These are phyloP conservation scores for Eledone cirrhosa DNA, from an alignment of 2,888 invertebrate genomes.

Conservation along the genomic window DNA sequence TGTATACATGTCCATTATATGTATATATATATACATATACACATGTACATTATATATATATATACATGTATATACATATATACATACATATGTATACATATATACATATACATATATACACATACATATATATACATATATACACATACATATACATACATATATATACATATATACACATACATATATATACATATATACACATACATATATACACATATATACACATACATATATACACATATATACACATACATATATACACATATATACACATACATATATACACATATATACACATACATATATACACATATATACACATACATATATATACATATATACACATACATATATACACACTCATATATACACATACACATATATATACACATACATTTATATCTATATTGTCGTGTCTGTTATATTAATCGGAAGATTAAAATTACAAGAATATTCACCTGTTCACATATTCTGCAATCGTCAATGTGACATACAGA, in stretches of 20 bases:
- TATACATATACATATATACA: too few relatives aligned
- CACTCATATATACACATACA: not conserved
- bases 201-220: not conserved
- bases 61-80: too few relatives aligned
- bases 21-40: not conserved
- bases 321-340: not conserved
- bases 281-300: not conserved
- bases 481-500: too few relatives aligned
- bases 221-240: slow-evolving; percentile 20
- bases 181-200: too few relatives aligned
- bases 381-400: not conserved
- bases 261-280: not conserved
- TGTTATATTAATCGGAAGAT: too few relatives aligned
- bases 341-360: not conserved
- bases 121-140: too few relatives aligned
- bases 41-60: too few relatives aligned
- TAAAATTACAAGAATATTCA: too few relatives aligned
- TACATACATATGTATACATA: too few relatives aligned
- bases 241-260: not conserved
- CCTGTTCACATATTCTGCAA: too few relatives aligned
- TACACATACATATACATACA: too few relatives aligned
- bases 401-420: not conserved
- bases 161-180: too few relatives aligned
- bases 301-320: not conserved
- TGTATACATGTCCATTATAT: not conserved